Percentiles rank a stretch among this genome's conserved stretches.
phyloP scores from a whole-genome alignment of 1,140 invertebrate species.

The Meloidogyne chitwoodi region DNA sequence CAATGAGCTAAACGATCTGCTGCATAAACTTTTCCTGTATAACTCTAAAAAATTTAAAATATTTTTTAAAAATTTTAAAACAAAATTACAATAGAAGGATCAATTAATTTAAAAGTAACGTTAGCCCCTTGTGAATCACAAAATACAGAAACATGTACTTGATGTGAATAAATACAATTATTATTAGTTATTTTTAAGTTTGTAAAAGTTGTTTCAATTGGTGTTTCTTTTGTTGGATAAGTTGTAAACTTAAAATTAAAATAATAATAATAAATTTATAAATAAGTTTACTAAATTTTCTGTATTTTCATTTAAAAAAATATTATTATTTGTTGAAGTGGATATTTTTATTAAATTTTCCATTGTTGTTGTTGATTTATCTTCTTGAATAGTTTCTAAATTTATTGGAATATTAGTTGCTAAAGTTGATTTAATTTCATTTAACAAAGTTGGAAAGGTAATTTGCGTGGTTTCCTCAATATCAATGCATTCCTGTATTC shows the following conservation, averaged over 20 bases:
- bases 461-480: not conserved
- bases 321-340: no score
- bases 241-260: no score
- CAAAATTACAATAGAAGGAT: constrained; percentile 5
- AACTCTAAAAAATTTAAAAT: constrained; percentile 26
- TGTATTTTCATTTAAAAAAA: no score
- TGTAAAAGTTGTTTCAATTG: no score
- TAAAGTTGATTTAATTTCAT: not conserved
- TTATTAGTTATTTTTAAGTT: not conserved
- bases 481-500: not conserved
- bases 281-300: no score
- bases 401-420: no score
- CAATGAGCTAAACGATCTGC: constrained; percentile 47
- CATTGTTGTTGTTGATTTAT: no score
- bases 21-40: constrained; percentile 45
- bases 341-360: no score
- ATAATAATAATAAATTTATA: no score
- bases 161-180: not conserved
- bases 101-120: constrained; percentile 34
- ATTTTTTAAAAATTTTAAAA: constrained; percentile 8
- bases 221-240: no score
- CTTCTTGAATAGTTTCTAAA: no score
- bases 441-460: not conserved
- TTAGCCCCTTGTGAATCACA: constrained; percentile 36
- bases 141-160: constrained; percentile 28